Conservation (phyloP, 2,888 invertebrate genomes). For the Melinaea marsaeus region DNA sequence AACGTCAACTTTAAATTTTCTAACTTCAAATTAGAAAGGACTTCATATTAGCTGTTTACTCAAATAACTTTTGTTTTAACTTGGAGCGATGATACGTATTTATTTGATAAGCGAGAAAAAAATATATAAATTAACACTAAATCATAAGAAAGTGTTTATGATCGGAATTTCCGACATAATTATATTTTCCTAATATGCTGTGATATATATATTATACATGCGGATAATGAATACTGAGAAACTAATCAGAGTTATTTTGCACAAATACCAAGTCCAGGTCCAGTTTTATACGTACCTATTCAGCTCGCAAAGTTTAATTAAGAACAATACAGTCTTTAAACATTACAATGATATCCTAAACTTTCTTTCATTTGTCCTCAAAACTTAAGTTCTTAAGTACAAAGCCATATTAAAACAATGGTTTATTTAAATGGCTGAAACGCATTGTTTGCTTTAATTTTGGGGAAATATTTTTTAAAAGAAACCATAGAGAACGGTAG, state of each 20-base stretch:
- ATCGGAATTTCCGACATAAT: neutral
- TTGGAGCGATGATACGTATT: neutral
- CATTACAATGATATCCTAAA: conserved; percentile 6
- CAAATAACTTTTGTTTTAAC: neutral
- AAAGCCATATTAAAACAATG: conserved; percentile 8
- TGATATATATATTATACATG: too few relatives aligned
- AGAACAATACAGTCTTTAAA: conserved; percentile 5
- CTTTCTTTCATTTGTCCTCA: conserved; percentile 7
- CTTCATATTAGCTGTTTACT: neutral
- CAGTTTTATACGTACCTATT: neutral
- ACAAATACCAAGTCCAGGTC: neutral
- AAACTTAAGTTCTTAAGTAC: conserved; percentile 7
- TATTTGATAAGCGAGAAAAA: neutral
- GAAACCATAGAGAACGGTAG: conserved; percentile 1
- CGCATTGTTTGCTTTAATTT: conserved; percentile 5
- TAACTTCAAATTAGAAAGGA: neutral
- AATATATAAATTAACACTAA: neutral
- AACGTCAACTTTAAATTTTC: neutral
- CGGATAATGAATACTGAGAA: too few relatives aligned
- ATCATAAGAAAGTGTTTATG: neutral
- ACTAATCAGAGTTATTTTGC: too few relatives aligned
- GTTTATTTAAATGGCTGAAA: conserved; percentile 5
- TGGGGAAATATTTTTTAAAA: conserved; percentile 6
- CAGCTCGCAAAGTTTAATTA: conserved; percentile 3
- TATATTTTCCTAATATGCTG: neutral